Evolutionary conservation across 23 tunicate genomes (phyloP).

Genomic region (Trididemnum clinides): DNA sequence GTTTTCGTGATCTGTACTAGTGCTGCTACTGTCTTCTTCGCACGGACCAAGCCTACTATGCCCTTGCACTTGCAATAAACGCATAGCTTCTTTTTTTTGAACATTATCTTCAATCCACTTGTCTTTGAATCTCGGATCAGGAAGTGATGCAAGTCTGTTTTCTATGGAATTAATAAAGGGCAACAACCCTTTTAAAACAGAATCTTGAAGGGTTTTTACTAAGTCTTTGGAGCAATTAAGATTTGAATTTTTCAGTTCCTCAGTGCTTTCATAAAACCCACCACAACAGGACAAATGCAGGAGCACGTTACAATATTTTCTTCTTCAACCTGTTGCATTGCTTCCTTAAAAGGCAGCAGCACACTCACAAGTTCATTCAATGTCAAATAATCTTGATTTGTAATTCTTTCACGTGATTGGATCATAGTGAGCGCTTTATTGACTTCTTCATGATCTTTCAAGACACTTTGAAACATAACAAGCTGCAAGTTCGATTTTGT

Average conservation of each 20-base stretch:
- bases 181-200: slow-evolving; percentile 8
- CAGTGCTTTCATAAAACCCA: not conserved
- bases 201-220: not conserved
- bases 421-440: slow-evolving; percentile 21
- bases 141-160: slow-evolving; percentile 19
- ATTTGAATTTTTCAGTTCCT: slow-evolving; percentile 3
- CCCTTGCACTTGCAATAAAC: not conserved
- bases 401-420: slow-evolving; percentile 13
- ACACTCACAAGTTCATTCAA: slow-evolving; percentile 32
- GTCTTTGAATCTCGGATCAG: slow-evolving; percentile 16
- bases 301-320: slow-evolving; percentile 17
- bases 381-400: slow-evolving; percentile 37
- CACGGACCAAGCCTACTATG: not conserved
- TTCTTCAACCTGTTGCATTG: slow-evolving; percentile 36
- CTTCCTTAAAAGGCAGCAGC: slow-evolving; percentile 37
- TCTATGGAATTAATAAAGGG: not conserved
- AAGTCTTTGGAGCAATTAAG: not conserved
- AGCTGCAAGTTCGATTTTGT: slow-evolving; percentile 33
- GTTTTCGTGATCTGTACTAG: not conserved
- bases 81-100: slow-evolving; percentile 7
- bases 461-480: slow-evolving; percentile 32
- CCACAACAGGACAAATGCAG: not conserved
- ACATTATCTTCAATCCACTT: slow-evolving; percentile 22
- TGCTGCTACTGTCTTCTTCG: slow-evolving; percentile 1
- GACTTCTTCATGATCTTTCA: slow-evolving; percentile 27